phyloP scores from a whole-genome alignment of 2,888 invertebrate genomes.

The Erebia ligea region DNA sequence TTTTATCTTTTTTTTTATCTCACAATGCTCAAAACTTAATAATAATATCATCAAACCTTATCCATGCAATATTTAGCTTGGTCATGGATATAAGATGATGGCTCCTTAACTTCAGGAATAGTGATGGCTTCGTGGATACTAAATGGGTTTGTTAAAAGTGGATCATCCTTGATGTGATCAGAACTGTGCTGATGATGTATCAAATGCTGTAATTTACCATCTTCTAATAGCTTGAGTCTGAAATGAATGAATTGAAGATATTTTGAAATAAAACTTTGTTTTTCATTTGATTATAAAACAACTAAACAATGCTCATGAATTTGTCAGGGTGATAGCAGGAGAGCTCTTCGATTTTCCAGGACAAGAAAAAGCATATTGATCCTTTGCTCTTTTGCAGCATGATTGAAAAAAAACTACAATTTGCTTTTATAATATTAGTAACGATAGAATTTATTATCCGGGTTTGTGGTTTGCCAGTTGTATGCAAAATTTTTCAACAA shows the following conservation, averaged over 20 bases:
- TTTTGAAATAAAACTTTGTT: not conserved
- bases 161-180: slow-evolving; percentile 69
- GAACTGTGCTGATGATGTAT: slow-evolving; percentile 82
- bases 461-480: no score
- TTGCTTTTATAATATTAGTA: no score
- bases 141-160: slow-evolving; percentile 53
- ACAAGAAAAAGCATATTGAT: no score
- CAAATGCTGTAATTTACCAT: slow-evolving; percentile 89
- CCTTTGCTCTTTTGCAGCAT: no score
- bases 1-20: no score
- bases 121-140: slow-evolving; percentile 64
- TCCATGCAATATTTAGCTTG: slow-evolving; percentile 92
- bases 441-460: no score
- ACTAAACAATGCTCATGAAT: no score
- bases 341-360: no score
- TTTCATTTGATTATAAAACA: no score
- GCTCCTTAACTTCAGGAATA: slow-evolving; percentile 77
- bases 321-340: no score
- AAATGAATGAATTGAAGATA: slow-evolving; percentile 38
- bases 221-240: slow-evolving; percentile 86
- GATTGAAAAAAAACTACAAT: no score
- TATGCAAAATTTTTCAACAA: no score
- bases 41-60: slow-evolving; percentile 79
- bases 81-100: slow-evolving; percentile 87
- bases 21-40: not conserved